Base-by-base conservation (phyloP, 2,888 invertebrate species). In the Hypsopygia costalis region DNA sequence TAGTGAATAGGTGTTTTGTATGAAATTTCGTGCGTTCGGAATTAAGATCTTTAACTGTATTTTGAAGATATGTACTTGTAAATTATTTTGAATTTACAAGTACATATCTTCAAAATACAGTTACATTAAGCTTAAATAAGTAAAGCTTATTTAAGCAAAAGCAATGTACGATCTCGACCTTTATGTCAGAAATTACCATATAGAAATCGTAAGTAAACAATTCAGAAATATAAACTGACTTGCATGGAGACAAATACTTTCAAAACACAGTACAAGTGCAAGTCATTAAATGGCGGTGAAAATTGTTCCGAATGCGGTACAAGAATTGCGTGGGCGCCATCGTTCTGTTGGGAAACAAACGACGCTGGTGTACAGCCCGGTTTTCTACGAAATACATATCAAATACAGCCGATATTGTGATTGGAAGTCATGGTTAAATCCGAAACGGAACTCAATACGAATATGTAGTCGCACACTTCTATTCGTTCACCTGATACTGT, bases 301-400 rank as follows among this genome's bases (percentile, higher is more conserved):
- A 58, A 58, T 60, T 49, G 59, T 60, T 56, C 49, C 43, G 50
- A 43, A 39, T 55, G 52, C 42, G 47, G 52, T 54, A 53, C 58
- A 53, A 22, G 36, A 33, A 31, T 12, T 34, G 62, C 57, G 71
- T 71, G 61, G 68, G 71, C 51, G 61, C 48, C 29, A 34, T 36
- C 28, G 27, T 49, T 53, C 47, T 54, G 52, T 56, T 57, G 49
- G 51, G 58, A 64, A 68, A 68, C 65, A 64, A 70, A 69, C 60
- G 60, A 56, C 55, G 25, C n/a, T 25, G 1, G 8, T 25, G 8
- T 25, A 2, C 25, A 25, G 7, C 25, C 25, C 25, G 6, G 25
- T 25, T 25, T 25, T 25, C 6, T 30, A 9, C 10, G 29, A 29
- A 9, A 10, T 5, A 6, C 44, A 40, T 36, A 44, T 37, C 32